Evolutionary conservation across 1,140 invertebrate genomes (phyloP), one percentile per base, ranked within the genome.

Genomic region (Andricus grossulariae): DNA sequence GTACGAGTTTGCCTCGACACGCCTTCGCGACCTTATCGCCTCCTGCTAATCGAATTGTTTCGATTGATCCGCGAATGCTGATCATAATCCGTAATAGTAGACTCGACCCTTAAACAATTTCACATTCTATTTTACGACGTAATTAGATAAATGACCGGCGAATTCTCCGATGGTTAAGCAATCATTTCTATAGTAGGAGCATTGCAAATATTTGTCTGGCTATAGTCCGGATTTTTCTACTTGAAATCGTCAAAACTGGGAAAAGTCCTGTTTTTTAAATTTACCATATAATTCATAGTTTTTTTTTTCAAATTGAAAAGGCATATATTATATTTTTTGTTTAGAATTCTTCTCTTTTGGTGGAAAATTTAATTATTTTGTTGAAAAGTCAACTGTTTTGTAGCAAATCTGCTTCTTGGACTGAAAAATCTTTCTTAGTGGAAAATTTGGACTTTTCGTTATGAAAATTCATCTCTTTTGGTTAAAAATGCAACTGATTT

Each of bases 21-120:
- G 60, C 76, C 76, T 71, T 50, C 7, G 73, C 21, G 39, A 55
- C 60, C n/a, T 78, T 78, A 78, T 78, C 76, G 70, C 21, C 45
- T 49, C 50, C 32, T 52, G 72, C 72, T 78, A 78, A 78, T 78
- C 76, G 72, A 78, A 78, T 78, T 78, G 76, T 71, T 78, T 54
- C 76, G 50, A 71, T 60, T 50, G 71, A 71, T 76, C 5, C 74
- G 55, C 32, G 60, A 21, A 51, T 21, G 16, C 50, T 50, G 49
- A 60, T 45, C 18, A 75, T 75, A 75, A 75, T 60, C 60, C 54
- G 19, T 72, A 72, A 76, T 71, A 72, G 45, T 15, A 50, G 15
- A 51, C 52, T n/a, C 50, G 54, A 52, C 50, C 57, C 72, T 71
- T 78, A 50, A 21, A 66, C 76, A 72, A 60, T 73, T 78, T 74